A percentile compares a stretch with the other conserved stretches of the same genome.
phyloP scores from a whole-genome alignment of 2,113 vertebrate species.

The Ranitomeya imitator region DNA sequence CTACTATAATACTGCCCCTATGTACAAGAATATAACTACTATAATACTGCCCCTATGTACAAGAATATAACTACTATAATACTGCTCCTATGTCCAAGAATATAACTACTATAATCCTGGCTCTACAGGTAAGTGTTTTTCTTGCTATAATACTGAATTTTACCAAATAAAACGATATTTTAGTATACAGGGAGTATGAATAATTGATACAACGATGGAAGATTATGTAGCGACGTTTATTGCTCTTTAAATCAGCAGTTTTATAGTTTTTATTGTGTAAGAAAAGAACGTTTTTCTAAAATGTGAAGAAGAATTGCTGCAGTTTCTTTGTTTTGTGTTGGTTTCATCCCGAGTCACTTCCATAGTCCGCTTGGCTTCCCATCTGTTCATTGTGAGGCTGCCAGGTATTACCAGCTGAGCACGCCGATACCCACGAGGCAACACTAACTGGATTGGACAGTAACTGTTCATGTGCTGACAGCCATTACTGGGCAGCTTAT shows the following conservation, averaged over 20 bases:
- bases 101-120: not conserved
- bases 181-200: too few species aligned
- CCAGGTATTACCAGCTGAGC: conserved; percentile 1
- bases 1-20: not conserved
- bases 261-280: too few species aligned
- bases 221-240: too few species aligned
- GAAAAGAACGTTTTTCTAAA: not conserved
- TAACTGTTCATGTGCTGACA: not conserved
- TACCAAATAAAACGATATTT: too few species aligned
- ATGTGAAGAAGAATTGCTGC: not conserved
- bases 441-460: not conserved
- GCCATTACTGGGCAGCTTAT: not conserved
- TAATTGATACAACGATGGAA: too few species aligned
- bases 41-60: not conserved
- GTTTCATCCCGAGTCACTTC: not conserved
- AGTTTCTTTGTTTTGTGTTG: conserved; percentile 2
- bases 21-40: not conserved
- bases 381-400: conserved; percentile 19
- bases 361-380: not conserved
- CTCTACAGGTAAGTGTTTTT: not conserved
- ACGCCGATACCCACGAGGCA: not conserved
- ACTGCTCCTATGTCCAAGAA: not conserved
- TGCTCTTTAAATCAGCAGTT: too few species aligned
- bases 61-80: not conserved
- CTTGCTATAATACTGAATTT: not conserved